A percentile compares a stretch with the other conserved stretches of the same genome.
phyloP scores from a whole-genome alignment of 2,888 invertebrate genomes.

The Caenorhabditis angaria region DNA sequence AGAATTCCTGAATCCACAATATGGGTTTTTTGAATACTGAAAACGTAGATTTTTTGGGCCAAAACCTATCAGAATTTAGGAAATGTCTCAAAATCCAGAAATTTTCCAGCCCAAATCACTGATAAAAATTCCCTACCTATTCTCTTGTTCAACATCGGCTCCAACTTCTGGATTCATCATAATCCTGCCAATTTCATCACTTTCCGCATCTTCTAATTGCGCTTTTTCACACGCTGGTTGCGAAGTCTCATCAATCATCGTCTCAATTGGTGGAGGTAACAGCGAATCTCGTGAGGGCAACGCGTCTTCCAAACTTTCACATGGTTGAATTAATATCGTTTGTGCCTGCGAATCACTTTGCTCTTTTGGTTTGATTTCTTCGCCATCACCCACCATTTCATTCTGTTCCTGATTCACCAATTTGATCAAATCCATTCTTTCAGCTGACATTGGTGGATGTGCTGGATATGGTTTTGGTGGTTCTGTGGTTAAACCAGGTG shows the following conservation, averaged over 20 bases:
- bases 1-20: too few species aligned
- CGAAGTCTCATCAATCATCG: constrained; percentile 20
- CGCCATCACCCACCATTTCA: not conserved
- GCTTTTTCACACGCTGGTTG: not conserved
- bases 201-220: constrained; percentile 21
- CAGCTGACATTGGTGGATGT: not conserved
- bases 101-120: too few species aligned
- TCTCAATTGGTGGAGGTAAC: not conserved
- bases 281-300: not conserved
- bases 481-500: too few species aligned
- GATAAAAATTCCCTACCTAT: too few species aligned
- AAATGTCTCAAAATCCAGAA: too few species aligned
- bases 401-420: constrained; percentile 8
- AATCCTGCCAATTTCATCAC: constrained; percentile 8
- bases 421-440: constrained; percentile 5
- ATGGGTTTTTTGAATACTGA: too few species aligned
- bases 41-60: too few species aligned
- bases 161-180: constrained; percentile 12
- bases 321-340: not conserved
- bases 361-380: not conserved
- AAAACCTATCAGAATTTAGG: too few species aligned
- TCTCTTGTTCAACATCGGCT: not conserved
- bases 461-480: not conserved
- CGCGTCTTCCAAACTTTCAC: not conserved
- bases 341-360: not conserved